phyloP scores from a whole-genome alignment of 2,888 invertebrate species.

The Drosophila nigricruria region DNA sequence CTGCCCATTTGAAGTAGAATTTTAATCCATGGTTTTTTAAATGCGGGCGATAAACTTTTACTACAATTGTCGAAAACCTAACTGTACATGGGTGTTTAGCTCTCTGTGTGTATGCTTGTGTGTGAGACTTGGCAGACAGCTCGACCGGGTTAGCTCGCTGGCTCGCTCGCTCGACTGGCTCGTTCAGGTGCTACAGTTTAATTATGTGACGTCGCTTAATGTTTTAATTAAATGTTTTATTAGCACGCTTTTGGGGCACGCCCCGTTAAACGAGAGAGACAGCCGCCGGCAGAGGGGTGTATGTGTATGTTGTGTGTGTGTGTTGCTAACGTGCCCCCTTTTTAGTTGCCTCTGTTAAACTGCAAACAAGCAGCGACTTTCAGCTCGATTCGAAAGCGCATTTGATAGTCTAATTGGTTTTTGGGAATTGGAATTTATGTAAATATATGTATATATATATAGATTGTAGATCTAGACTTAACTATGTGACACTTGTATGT shows the following conservation, averaged over 20 bases:
- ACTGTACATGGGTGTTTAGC: conserved; percentile 28
- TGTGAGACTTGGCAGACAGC: conserved; percentile 22
- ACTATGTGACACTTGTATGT: not conserved
- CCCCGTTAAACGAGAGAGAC: conserved; percentile 10
- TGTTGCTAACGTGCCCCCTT: conserved; percentile 28
- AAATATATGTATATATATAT: not conserved
- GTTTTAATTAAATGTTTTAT: conserved; percentile 81
- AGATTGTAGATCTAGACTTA: not conserved
- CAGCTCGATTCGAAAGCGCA: conserved; percentile 29
- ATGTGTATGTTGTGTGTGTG: not conserved
- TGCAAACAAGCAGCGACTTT: conserved; percentile 26
- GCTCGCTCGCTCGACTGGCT: conserved; percentile 32
- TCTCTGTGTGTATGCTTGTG: conserved; percentile 10
- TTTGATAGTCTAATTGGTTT: conserved; percentile 32
- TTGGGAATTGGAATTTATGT: conserved; percentile 12
- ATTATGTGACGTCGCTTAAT: conserved; percentile 70
- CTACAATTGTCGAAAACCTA: conserved; percentile 74
- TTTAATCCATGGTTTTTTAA: conserved; percentile 81
- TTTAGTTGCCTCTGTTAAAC: conserved; percentile 19
- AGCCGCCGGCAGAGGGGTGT: not conserved
- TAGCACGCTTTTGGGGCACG: conserved; percentile 69
- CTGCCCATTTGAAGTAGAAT: conserved; percentile 73
- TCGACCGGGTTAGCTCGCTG: conserved; percentile 34
- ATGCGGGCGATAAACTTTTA: conserved; percentile 81
- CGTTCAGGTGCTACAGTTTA: conserved; percentile 70